These are phyloP conservation scores for Diplazon laetatorius DNA, from an alignment of 2,888 invertebrate species.

Conservation along the genomic window DNA sequence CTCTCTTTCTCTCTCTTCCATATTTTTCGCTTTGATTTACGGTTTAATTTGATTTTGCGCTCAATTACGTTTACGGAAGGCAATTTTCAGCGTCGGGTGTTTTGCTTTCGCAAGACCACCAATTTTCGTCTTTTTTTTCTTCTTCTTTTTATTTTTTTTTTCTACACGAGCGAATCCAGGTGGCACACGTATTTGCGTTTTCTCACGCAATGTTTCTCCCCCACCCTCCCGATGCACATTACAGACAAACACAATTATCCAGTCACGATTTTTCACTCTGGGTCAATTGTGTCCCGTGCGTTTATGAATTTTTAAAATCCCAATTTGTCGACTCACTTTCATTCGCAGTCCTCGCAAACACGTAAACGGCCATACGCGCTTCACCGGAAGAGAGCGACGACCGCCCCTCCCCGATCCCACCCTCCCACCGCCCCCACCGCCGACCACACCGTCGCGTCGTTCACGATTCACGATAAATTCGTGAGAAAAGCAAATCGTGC, in stretches of 20 bases:
- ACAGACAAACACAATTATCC: conserved; percentile 54
- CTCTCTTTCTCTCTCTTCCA: conserved; percentile 67
- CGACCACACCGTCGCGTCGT: conserved; percentile 9
- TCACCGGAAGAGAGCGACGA: background rate
- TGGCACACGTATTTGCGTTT: conserved; percentile 48
- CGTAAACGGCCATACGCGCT: too few relatives aligned
- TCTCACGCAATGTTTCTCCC: conserved; percentile 61
- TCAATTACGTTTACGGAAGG: conserved; percentile 80
- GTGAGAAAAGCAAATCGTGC: conserved; percentile 47
- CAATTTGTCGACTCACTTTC: background rate
- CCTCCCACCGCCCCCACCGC: too few relatives aligned
- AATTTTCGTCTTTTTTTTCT: conserved; percentile 30
- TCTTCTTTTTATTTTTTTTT: background rate
- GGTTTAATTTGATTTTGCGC: conserved; percentile 81
- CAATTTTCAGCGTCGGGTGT: conserved; percentile 74
- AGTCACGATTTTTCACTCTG: conserved; percentile 43
- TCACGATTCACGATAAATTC: conserved; percentile 26
- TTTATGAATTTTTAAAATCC: conserved; percentile 52
- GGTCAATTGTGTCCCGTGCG: conserved; percentile 3
- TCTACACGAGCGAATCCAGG: conserved; percentile 16
- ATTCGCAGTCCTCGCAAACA: conserved; percentile 23
- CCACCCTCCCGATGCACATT: conserved; percentile 15
- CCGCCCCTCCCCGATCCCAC: too few relatives aligned
- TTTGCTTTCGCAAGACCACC: conserved; percentile 49
- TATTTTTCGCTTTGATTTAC: conserved; percentile 74